Conservation (phyloP, 2,113 vertebrate species). For the Chelonoidis abingdonii region DNA sequence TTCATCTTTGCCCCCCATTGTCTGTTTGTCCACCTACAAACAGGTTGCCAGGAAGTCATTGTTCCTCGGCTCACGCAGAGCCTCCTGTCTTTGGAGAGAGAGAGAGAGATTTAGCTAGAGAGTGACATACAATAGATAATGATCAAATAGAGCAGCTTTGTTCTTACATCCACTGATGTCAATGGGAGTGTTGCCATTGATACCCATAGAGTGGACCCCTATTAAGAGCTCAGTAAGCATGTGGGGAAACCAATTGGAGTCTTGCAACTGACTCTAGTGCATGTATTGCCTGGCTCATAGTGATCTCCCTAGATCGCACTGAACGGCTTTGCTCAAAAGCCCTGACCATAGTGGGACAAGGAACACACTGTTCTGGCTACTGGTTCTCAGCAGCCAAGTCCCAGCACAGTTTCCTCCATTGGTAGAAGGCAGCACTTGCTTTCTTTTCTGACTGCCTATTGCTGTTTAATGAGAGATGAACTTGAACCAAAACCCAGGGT, state of each 20-base stretch:
- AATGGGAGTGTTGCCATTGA: neutral
- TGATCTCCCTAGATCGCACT: neutral
- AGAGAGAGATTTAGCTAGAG: neutral
- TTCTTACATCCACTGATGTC: accelerated
- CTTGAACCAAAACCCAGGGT: neutral
- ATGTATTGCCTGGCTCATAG: neutral
- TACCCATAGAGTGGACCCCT: accelerated
- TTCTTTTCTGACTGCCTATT: neutral
- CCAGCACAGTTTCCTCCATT: neutral
- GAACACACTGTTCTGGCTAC: neutral
- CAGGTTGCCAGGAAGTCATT: neutral
- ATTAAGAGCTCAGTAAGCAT: neutral
- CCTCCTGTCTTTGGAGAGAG: neutral
- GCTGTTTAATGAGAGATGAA: neutral
- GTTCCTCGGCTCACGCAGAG: neutral
- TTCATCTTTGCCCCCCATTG: neutral
- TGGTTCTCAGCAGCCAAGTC: neutral
- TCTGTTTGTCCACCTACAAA: neutral
- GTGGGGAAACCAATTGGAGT: neutral
- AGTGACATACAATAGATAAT: neutral
- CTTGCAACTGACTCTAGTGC: accelerated
- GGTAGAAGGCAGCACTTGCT: neutral
- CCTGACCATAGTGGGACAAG: neutral
- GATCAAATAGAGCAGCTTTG: neutral
- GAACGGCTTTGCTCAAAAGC: neutral